Percentiles rank a stretch among this genome's conserved stretches.
Evolutionary conservation across 2,888 invertebrate species (phyloP).

Genomic region (Trachelus troglodyta): DNA sequence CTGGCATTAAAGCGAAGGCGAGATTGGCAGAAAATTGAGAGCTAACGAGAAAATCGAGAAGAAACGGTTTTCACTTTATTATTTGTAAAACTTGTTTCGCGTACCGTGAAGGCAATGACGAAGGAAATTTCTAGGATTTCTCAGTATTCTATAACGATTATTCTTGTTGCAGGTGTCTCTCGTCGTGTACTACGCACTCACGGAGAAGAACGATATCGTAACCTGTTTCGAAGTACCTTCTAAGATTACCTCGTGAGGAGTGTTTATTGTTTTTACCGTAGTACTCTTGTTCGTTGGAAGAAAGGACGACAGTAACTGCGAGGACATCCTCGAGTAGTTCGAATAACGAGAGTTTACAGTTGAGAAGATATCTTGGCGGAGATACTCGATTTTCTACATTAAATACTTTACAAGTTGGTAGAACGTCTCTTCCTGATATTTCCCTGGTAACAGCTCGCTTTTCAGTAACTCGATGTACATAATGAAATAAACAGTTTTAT

Average conservation of each 20-base stretch:
- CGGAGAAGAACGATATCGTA: conserved; percentile 64
- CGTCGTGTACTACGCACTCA: conserved; percentile 76
- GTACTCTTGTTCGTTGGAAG: neutral
- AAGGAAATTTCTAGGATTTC: neutral
- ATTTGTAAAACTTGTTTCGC: conserved; percentile 13
- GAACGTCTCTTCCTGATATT: neutral
- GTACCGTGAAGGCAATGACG: neutral
- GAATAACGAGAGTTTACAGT: neutral
- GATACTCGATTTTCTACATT: neutral
- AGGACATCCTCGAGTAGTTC: neutral
- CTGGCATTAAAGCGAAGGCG: neutral
- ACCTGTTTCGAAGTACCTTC: conserved; percentile 78
- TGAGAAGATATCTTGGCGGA: neutral
- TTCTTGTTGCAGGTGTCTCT: conserved; percentile 69
- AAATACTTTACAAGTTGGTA: neutral
- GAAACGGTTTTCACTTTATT: conserved; percentile 58
- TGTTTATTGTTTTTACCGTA: neutral
- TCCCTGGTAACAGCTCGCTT: neutral
- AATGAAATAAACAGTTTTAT: neutral
- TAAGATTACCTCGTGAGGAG: conserved; percentile 63
- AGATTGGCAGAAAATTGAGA: neutral
- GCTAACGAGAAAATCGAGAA: too few relatives aligned
- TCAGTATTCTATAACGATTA: neutral
- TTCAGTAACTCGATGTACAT: neutral
- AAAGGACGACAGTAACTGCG: neutral